Percentiles rank a stretch among this genome's conserved stretches.
These are phyloP conservation scores for Tinamus major DNA, from an alignment of 2,797 vertebrate species.

Conservation along the genomic window DNA sequence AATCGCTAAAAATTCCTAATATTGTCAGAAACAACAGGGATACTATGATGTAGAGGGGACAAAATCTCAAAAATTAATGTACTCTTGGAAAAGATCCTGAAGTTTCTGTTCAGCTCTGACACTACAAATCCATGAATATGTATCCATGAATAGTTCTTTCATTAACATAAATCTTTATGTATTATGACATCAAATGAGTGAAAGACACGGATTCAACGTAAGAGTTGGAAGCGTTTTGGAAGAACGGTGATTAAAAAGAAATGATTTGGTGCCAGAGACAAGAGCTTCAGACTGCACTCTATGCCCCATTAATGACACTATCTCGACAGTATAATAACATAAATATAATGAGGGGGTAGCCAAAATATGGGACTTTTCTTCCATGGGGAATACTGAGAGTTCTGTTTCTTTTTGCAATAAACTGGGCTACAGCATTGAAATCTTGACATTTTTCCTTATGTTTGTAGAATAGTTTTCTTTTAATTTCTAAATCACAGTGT, in stretches of 20 bases:
- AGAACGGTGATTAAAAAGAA: neutral
- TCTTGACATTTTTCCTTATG: neutral
- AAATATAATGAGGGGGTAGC: neutral
- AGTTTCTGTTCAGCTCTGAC: neutral
- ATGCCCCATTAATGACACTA: neutral
- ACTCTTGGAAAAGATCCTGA: neutral
- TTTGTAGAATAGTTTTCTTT: neutral
- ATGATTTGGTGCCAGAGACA: neutral
- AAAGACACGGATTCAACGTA: neutral
- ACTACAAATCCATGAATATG: neutral
- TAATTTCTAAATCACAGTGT: neutral
- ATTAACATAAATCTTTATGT: conserved; percentile 45
- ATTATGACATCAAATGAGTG: neutral
- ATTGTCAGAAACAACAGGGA: neutral
- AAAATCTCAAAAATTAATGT: neutral
- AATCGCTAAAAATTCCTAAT: neutral
- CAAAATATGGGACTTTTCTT: neutral
- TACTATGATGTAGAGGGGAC: neutral
- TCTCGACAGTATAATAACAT: neutral
- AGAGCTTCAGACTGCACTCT: neutral
- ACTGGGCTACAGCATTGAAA: neutral
- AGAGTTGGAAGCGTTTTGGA: neutral
- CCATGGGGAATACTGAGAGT: neutral
- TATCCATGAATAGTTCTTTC: neutral
- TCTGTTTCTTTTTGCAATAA: neutral